phyloP scores from a whole-genome alignment of 2,888 invertebrate genomes.

The Amiota communis region DNA sequence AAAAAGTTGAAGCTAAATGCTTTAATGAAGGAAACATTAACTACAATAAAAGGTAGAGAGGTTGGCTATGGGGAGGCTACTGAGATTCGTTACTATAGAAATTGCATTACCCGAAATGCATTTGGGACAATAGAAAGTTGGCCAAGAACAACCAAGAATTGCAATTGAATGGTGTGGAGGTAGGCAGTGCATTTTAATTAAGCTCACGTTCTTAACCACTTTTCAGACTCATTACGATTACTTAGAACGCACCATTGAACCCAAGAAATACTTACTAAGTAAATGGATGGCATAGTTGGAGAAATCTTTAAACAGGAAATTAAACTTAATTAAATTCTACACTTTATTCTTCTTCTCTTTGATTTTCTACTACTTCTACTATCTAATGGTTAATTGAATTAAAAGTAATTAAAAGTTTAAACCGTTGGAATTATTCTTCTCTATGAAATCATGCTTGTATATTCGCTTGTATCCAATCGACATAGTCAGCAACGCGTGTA shows the following conservation, averaged over 20 bases:
- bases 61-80: neutral
- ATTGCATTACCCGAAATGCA: slow-evolving; percentile 58
- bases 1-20: neutral
- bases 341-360: slow-evolving; percentile 25
- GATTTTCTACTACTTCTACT: neutral
- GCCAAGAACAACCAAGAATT: slow-evolving; percentile 1
- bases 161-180: too few species aligned
- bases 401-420: slow-evolving; percentile 6
- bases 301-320: slow-evolving; percentile 21
- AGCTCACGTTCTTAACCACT: slow-evolving; percentile 48
- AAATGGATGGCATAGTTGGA: slow-evolving; percentile 40
- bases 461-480: slow-evolving; percentile 79
- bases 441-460: slow-evolving; percentile 67
- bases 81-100: slow-evolving; percentile 54
- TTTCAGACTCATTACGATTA: slow-evolving; percentile 49
- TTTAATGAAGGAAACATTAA: neutral
- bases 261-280: slow-evolving; percentile 58
- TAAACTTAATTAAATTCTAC: slow-evolving; percentile 37
- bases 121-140: slow-evolving; percentile 47
- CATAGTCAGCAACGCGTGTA: slow-evolving; percentile 78
- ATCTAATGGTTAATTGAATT: neutral
- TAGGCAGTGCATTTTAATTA: slow-evolving; percentile 56
- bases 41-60: neutral
- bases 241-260: slow-evolving; percentile 53
- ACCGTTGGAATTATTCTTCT: slow-evolving; percentile 8